Conservation (phyloP, 1,140 invertebrate species). For the Drosophila pectinifera region DNA sequence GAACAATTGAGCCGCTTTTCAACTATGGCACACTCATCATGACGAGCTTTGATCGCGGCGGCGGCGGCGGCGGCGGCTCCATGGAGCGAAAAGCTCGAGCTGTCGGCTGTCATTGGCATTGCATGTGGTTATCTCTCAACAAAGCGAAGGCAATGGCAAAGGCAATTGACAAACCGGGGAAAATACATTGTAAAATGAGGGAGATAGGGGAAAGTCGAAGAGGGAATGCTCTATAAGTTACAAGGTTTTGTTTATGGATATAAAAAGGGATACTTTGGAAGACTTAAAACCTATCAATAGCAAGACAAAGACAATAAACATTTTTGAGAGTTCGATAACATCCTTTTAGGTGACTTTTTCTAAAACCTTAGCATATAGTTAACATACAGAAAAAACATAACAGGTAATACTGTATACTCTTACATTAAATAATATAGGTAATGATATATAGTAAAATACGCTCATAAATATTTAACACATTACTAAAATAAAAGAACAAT, state of each 20-base stretch:
- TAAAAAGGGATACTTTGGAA: background rate
- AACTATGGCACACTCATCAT: conserved; percentile 31
- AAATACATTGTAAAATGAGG: conserved; percentile 1
- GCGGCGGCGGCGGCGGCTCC: background rate
- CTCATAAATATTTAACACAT: too few species aligned
- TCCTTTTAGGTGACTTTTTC: too few species aligned
- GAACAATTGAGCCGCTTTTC: conserved; percentile 28
- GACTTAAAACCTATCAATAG: too few species aligned
- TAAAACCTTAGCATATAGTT: too few species aligned
- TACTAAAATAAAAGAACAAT: too few species aligned
- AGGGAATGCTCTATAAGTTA: background rate
- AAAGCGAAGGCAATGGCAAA: conserved; percentile 29
- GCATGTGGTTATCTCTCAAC: conserved; percentile 41
- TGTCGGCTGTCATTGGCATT: conserved; percentile 25
- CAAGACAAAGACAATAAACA: too few species aligned
- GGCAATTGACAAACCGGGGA: conserved; percentile 12
- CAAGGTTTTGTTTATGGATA: background rate
- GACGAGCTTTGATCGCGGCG: conserved; percentile 23
- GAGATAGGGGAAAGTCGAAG: background rate
- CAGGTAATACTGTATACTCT: too few species aligned
- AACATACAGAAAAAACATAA: too few species aligned
- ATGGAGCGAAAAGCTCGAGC: conserved; percentile 28
- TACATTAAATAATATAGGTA: too few species aligned
- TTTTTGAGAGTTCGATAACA: too few species aligned
- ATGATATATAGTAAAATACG: too few species aligned